These are phyloP conservation scores for Zaprionus vittiger DNA, from an alignment of 1,140 invertebrate species.

Conservation along the genomic window DNA sequence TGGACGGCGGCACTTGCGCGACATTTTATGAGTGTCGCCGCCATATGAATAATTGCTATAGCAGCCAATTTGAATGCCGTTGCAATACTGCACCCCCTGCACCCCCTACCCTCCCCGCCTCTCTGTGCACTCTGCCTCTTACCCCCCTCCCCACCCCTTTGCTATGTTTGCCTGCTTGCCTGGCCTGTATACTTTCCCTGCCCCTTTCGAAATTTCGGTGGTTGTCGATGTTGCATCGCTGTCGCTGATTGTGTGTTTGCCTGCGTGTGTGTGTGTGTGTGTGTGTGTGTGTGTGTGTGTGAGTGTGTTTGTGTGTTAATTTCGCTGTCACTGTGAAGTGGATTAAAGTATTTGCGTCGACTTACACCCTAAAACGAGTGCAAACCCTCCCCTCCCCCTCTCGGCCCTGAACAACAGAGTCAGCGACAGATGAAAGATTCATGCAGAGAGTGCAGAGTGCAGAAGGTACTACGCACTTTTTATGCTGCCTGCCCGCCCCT, in stretches of 20 bases:
- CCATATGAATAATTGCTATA: slow-evolving; percentile 81
- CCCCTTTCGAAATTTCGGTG: slow-evolving; percentile 41
- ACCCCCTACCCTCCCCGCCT: background rate
- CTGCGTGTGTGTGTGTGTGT: slow-evolving; percentile 14
- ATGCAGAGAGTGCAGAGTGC: slow-evolving; percentile 15
- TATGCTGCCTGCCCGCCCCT: background rate
- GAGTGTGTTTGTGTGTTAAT: slow-evolving; percentile 64
- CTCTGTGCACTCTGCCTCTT: background rate
- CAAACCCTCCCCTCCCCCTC: slow-evolving; percentile 47
- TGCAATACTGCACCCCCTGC: slow-evolving; percentile 7
- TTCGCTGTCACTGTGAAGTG: slow-evolving; percentile 80
- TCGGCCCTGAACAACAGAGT: slow-evolving; percentile 37
- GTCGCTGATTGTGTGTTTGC: slow-evolving; percentile 4
- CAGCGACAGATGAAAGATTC: slow-evolving; percentile 53
- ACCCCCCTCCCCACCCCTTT: slow-evolving; percentile 2
- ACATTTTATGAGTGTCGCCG: slow-evolving; percentile 82
- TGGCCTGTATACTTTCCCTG: background rate
- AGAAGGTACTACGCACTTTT: slow-evolving; percentile 56
- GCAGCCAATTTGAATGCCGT: slow-evolving; percentile 79
- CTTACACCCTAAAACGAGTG: slow-evolving; percentile 79
- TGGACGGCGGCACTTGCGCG: slow-evolving; percentile 56
- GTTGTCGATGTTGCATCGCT: slow-evolving; percentile 55
- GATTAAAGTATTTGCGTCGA: slow-evolving; percentile 80
- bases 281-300: slow-evolving; percentile 22
- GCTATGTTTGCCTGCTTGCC: no score